Base-by-base conservation (phyloP, 2,797 vertebrate species). In the Rhabdophis nuchalis region DNA sequence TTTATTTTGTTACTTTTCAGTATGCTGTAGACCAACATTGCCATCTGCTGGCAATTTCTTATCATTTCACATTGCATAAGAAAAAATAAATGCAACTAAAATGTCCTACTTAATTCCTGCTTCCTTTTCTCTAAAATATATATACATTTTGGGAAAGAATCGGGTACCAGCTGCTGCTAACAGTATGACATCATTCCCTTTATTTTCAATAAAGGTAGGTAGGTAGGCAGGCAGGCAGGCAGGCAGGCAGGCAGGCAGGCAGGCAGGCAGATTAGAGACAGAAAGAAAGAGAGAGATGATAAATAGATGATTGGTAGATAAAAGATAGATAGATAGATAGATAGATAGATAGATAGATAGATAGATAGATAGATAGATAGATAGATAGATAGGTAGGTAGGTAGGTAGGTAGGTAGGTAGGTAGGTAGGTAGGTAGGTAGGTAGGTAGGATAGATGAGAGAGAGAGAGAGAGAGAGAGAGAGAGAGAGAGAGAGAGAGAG, bases 11-110 rank as follows among this genome's bases (percentile, higher is more conserved):
- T 50, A 29, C 23, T 13, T 0, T 0, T 20, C 12, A 11, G 29
- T 57, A 0, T 20, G 94, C 29, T 10, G 85, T 41, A 57, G 96
- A 87, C 6, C 96, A 96, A 97, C 95, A 97, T 94, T 96, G 97
- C 97, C 98, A 96, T 93, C 98, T 98, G 94, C 97, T 95, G 98
- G 64, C 89, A 1, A 25, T 0, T 12, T 61, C 85, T 60, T 64
- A 58, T 72, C 27, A 14, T 27, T 91, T 95, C 85, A 54, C 93
- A 57, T 90, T 32, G 0, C 90, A 1, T 23, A 85, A 6, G 85
- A 9, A 60, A 50, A 58, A 86, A 5, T 91, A 6, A 5, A 57
- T 72, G 1, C 85, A 10, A 68, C 16, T 6, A 7, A 36, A 60
- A 5, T 94, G 89, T 92, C 46, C 94, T 7, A 18, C 82, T 85